A percentile compares a stretch with the other conserved stretches of the same genome.
phyloP scores from a whole-genome alignment of 2,797 vertebrate genomes.

The Tokudaia tokunoshimensis region DNA sequence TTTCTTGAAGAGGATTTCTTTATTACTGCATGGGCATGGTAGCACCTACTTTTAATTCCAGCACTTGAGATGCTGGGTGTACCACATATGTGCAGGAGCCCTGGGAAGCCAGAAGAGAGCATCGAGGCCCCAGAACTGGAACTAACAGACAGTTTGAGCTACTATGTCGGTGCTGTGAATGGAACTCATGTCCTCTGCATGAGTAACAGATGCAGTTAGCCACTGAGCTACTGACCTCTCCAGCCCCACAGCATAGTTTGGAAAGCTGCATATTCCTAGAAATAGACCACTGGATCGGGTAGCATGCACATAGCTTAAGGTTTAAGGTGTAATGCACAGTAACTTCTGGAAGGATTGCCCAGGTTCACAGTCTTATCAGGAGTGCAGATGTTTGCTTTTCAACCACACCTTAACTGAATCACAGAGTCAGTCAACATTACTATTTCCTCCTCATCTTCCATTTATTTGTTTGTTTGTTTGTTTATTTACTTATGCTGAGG shows the following conservation, averaged over 20 bases:
- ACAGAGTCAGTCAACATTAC: neutral
- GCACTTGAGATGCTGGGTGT: neutral
- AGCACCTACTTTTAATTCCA: neutral
- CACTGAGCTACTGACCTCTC: neutral
- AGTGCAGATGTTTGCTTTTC: neutral
- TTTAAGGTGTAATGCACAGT: neutral
- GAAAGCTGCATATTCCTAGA: neutral
- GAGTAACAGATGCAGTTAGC: neutral
- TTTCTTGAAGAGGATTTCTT: neutral
- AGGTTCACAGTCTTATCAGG: neutral
- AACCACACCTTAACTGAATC: neutral
- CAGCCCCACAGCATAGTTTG: neutral
- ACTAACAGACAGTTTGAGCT: neutral
- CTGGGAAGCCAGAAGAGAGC: neutral
- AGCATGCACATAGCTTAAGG: neutral
- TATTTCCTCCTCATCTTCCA: neutral
- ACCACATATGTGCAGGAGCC: neutral
- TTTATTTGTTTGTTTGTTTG: neutral
- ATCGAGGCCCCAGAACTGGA: neutral
- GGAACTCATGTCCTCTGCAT: neutral
- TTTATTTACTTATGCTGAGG: neutral
- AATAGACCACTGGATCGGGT: neutral
- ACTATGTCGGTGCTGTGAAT: too few species aligned
- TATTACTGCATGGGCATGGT: neutral
- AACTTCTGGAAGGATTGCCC: neutral